A percentile compares a stretch with the other conserved stretches of the same genome.
phyloP scores from a whole-genome alignment of 2,888 invertebrate species.

The Sturmia bella region DNA sequence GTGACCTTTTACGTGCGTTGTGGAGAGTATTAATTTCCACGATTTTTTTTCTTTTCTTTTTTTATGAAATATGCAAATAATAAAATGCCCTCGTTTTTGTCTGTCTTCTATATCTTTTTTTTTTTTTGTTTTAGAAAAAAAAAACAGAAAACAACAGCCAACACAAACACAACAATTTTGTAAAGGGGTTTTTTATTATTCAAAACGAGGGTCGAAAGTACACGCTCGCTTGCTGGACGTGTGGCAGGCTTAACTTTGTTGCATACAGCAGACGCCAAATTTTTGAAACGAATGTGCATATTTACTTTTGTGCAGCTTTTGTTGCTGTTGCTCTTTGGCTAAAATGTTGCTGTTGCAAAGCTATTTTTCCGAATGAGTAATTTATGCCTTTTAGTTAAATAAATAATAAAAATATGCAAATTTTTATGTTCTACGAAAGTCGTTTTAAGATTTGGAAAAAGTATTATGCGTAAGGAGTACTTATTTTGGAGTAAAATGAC shows the following conservation, averaged over 20 bases:
- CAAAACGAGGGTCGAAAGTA: background rate
- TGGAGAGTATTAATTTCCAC: background rate
- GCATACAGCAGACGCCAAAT: no score
- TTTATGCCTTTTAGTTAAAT: slow-evolving; percentile 45
- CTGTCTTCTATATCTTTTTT: background rate
- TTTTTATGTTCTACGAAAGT: slow-evolving; percentile 6
- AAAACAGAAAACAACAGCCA: background rate
- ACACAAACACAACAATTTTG: slow-evolving; percentile 24
- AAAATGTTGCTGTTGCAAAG: slow-evolving; percentile 40
- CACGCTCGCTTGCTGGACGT: slow-evolving; percentile 6
- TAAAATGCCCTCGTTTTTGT: slow-evolving; percentile 19
- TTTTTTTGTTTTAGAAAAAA: background rate
- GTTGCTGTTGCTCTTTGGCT: slow-evolving; percentile 8
- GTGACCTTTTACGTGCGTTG: slow-evolving; percentile 11
- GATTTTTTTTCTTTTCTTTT: slow-evolving; percentile 1
- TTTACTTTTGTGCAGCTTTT: background rate
- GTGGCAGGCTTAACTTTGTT: background rate
- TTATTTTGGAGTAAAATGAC: no score
- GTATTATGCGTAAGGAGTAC: no score
- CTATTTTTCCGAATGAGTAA: slow-evolving; percentile 66
- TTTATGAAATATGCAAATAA: background rate
- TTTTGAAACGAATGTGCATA: no score
- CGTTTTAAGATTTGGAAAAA: no score
- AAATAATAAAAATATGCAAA: slow-evolving; percentile 9
- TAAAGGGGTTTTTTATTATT: slow-evolving; percentile 4